Evolutionary conservation across 2,797 vertebrate species (phyloP), one percentile per base, ranked within the genome.

Genomic region (Limosa lapponica): DNA sequence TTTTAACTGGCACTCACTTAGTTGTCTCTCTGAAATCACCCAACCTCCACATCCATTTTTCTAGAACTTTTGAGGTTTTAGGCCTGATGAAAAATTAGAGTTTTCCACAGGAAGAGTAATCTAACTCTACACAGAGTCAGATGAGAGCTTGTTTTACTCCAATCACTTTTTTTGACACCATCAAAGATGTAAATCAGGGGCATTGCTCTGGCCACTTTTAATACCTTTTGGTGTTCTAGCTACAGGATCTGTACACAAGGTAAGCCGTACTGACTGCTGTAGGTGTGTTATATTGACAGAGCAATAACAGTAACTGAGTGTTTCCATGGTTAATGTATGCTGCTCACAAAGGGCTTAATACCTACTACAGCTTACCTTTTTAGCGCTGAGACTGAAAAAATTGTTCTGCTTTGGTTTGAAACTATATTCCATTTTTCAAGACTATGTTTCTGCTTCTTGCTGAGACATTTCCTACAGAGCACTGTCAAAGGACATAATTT

Each of bases 401-500:
- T 36, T 51, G 49, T 30, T 52, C 34, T 64, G 19, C 36, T 90
- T 80, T 37, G 15, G 19, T 84, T 62, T 90, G 43, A 73, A 91
- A 84, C 24, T 54, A 74, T 43, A 84, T 89, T 65, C 28, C 9
- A 13, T 30, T 90, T 87, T 92, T 73, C 58, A 92, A 57, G 32
- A 36, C 23, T 57, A 36, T 72, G 14, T 55, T 88, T 84, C 71
- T 80, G 28, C 39, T 82, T 85, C 57, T 66, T 93, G 49, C 14
- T 58, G 15, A 77, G 64, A 62, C 9, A 85, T 66, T 85, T 91
- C 57, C 62, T 90, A 82, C 25, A 71, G n/a, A 66, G 28, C 7
- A 62, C 39, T 92, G 71, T 80, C 79, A 89, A 93, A 91, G 36
- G n/a, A 77, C 48, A 72, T 65, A 65, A 43, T 64, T 94, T 95